A percentile compares a stretch with the other conserved stretches of the same genome.
Conservation (phyloP, 2,113 vertebrate genomes). For the Meriones unguiculatus region DNA sequence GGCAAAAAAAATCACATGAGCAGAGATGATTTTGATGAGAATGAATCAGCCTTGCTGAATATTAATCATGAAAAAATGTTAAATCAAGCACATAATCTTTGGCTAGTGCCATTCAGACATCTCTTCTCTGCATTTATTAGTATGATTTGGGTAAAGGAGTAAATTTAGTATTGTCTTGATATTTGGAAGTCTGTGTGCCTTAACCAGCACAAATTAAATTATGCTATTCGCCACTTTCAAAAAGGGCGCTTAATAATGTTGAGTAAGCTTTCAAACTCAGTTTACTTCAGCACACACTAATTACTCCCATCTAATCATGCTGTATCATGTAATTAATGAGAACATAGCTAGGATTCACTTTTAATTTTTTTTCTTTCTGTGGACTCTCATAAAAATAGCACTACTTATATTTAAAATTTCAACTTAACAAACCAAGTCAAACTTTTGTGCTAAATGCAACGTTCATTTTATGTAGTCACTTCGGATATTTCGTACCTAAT, state of each 20-base stretch:
- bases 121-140: slow-evolving; percentile 73
- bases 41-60: slow-evolving; percentile 74
- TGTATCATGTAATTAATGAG: slow-evolving; percentile 80
- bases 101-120: slow-evolving; percentile 62
- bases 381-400: slow-evolving; percentile 25
- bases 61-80: slow-evolving; percentile 78
- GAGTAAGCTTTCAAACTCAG: slow-evolving; percentile 80
- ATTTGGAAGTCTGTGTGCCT: slow-evolving; percentile 74
- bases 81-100: slow-evolving; percentile 75
- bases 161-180: slow-evolving; percentile 76
- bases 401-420: slow-evolving; percentile 52
- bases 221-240: slow-evolving; percentile 70
- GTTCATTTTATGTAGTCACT: slow-evolving; percentile 53
- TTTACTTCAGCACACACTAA: slow-evolving; percentile 75
- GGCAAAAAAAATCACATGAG: slow-evolving; percentile 72
- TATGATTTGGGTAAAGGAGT: slow-evolving; percentile 75
- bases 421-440: slow-evolving; percentile 44
- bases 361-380: slow-evolving; percentile 50
- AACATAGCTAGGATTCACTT: slow-evolving; percentile 67
- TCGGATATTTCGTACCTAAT: slow-evolving; percentile 62
- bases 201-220: slow-evolving; percentile 78
- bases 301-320: slow-evolving; percentile 74
- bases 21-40: slow-evolving; percentile 74
- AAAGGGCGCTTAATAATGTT: slow-evolving; percentile 73
- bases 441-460: slow-evolving; percentile 54